phyloP scores from a whole-genome alignment of 2,113 vertebrate genomes.

The Psettodes erumei region DNA sequence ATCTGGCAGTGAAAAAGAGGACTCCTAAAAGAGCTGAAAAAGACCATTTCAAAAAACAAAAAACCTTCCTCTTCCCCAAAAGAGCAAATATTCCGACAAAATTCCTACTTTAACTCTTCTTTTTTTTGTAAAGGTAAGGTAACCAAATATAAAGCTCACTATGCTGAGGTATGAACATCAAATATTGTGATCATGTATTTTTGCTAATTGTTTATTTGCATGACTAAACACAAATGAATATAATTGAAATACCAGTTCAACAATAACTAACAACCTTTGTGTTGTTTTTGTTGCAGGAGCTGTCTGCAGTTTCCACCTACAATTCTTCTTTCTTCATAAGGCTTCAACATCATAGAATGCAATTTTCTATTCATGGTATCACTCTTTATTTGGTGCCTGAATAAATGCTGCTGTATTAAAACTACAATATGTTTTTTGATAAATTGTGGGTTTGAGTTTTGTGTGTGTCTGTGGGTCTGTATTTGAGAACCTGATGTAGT shows the following conservation, averaged over 20 bases:
- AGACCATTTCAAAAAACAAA: constrained; percentile 70
- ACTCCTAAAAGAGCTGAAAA: constrained; percentile 57
- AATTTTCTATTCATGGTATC: constrained; percentile 8
- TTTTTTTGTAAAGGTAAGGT: constrained; percentile 39
- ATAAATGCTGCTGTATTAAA: constrained; percentile 6
- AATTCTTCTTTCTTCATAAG: not conserved
- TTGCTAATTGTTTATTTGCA: not conserved
- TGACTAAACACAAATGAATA: fast-evolving
- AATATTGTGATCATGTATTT: not conserved
- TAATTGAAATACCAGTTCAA: not conserved
- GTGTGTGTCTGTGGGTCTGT: not conserved
- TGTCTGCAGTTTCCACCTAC: not conserved
- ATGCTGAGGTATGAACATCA: constrained; percentile 49
- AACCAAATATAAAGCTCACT: not conserved
- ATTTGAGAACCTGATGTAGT: not conserved
- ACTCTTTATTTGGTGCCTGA: not conserved
- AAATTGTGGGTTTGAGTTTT: too few species aligned
- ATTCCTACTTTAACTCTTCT: not conserved
- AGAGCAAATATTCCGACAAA: constrained; percentile 83
- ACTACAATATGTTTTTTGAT: too few species aligned
- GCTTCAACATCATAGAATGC: not conserved
- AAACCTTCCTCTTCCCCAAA: constrained; percentile 87
- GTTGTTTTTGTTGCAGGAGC: constrained; percentile 56
- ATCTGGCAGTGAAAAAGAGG: constrained; percentile 69
- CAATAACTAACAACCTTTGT: not conserved